Evolutionary conservation across 2,888 invertebrate genomes (phyloP).

Genomic region (Psylliodes chrysocephalus): DNA sequence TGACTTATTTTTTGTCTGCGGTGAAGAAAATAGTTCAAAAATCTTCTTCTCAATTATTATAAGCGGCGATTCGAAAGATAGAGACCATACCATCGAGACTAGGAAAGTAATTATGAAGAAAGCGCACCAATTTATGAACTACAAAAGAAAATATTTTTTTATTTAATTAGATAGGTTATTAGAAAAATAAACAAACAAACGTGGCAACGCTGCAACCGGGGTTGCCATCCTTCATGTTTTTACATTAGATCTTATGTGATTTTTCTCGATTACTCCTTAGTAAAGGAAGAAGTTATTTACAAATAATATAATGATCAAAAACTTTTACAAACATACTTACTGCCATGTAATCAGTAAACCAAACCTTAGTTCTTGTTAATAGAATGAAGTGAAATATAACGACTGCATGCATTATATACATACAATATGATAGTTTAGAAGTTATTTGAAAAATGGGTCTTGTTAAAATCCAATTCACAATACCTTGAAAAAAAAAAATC

Average conservation of each 20-base stretch:
- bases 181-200: no score
- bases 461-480: conserved; percentile 67
- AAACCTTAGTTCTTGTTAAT: conserved; percentile 11
- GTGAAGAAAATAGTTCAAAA: not conserved
- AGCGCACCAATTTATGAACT: conserved; percentile 37
- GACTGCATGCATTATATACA: conserved; percentile 61
- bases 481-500: conserved; percentile 58
- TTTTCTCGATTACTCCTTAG: no score
- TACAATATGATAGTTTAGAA: conserved; percentile 67
- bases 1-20: not conserved
- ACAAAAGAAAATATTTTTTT: conserved; percentile 13
- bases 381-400: conserved; percentile 32
- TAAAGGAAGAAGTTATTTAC: no score
- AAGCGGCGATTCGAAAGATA: conserved; percentile 48
- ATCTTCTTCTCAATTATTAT: conserved; percentile 42
- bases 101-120: conserved; percentile 39
- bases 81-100: conserved; percentile 43
- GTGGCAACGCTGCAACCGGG: no score
- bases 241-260: no score
- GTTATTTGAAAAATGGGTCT: conserved; percentile 66
- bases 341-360: conserved; percentile 37
- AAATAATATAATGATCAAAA: no score
- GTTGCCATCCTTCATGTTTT: no score
- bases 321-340: no score
- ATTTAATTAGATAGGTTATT: not conserved